Base-by-base conservation (phyloP, 2,113 vertebrate genomes). In the Cygnus atratus region DNA sequence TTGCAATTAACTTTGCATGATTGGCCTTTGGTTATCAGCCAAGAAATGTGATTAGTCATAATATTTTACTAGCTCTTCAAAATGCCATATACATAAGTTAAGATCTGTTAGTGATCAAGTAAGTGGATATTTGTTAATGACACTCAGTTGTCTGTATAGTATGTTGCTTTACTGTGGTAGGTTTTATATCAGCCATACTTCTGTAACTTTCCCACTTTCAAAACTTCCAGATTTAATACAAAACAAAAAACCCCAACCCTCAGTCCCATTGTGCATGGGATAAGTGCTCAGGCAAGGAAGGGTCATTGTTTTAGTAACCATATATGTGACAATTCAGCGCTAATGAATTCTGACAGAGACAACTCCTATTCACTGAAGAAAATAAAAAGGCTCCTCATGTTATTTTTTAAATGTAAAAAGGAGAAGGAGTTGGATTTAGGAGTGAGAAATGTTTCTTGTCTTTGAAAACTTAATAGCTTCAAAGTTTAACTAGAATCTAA, bases 1-100 rank as follows among this genome's bases (percentile, higher is more conserved):
- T 89, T 22, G 85, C 85, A 95, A 93, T 97, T 97, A 96, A 93
- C 92, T 96, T 93, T 85, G 67, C 21, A 6, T 95, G 92, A 92
- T 92, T 77, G 25, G 52, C 84, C 79, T 80, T 80, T 81, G 57
- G 29, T 96, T 97, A 83, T 94, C 68, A 88, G 78, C 87, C 55
- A 90, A 74, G 82, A 79, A 84, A 63, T 97, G 94, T 94, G 91
- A 90, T 87, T 90, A 91, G 82, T 91, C 87, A 90, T 97, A 83
- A 41, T 54, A 95, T 92, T 88, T 96, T 83, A 95, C 46, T 70
- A 68, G 61, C 86, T 93, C 67, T 83, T 90, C 39, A 58, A 81
- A 95, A 87, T 91, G 86, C 94, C 41, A 61, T 11, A 31, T 46
- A 12, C 48, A 22, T 41, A 31, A 87, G 67, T 80, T 61, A 52